A percentile compares a stretch with the other conserved stretches of the same genome.
Evolutionary conservation across 1,140 invertebrate genomes (phyloP).

Genomic region (Mizuhopecten yessoensis): DNA sequence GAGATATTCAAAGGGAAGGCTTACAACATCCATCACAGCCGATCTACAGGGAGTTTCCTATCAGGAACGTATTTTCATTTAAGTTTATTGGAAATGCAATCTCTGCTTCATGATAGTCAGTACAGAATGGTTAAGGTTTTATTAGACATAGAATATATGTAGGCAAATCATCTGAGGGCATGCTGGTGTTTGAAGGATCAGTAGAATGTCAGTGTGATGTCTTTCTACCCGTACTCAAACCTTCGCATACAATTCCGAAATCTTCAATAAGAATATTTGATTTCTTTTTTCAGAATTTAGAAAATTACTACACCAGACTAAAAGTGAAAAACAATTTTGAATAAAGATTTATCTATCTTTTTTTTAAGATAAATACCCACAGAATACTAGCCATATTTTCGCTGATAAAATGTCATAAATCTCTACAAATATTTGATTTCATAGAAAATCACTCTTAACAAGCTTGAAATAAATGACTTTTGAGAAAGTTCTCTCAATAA

Average conservation of each 20-base stretch:
- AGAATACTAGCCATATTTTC: not conserved
- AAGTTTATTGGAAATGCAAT: slow-evolving; percentile 29
- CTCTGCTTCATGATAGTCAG: not conserved
- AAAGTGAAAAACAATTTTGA: not conserved
- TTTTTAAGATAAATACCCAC: not conserved
- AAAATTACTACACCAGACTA: not conserved
- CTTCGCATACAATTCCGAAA: not conserved
- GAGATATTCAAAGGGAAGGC: slow-evolving; percentile 4
- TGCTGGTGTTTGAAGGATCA: not conserved
- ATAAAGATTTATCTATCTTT: not conserved
- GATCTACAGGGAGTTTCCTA: not conserved
- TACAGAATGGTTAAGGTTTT: not conserved
- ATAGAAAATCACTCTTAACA: too few relatives aligned
- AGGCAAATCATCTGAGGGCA: not conserved
- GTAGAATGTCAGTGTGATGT: not conserved
- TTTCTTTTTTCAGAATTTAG: not conserved
- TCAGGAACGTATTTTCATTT: not conserved
- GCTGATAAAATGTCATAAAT: too few relatives aligned
- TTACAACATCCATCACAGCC: not conserved
- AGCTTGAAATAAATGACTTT: too few relatives aligned
- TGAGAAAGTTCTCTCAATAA: too few relatives aligned
- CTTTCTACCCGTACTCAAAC: not conserved
- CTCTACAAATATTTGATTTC: too few relatives aligned
- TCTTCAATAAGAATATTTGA: not conserved
- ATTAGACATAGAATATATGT: not conserved